A percentile compares a stretch with the other conserved stretches of the same genome.
phyloP scores from a whole-genome alignment of 1,140 invertebrate species.

The Galendromus occidentalis region DNA sequence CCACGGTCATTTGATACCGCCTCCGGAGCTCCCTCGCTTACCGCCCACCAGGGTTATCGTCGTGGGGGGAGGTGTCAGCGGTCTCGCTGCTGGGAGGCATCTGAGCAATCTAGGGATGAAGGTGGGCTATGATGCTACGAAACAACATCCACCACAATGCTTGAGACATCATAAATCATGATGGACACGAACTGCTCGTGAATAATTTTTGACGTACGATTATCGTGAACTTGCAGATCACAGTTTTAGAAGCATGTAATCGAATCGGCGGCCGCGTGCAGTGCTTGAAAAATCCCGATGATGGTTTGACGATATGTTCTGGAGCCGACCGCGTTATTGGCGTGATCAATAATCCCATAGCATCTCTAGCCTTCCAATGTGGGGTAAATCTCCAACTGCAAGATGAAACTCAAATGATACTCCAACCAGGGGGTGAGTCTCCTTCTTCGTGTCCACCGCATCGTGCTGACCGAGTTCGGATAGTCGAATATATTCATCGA shows the following conservation, averaged over 20 bases:
- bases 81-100: constrained; percentile 30
- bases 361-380: constrained; percentile 28
- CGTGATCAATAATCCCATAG: constrained; percentile 32
- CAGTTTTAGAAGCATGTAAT: constrained; percentile 13
- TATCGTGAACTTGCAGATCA: neutral
- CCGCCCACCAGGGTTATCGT: constrained; percentile 25
- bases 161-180: too few species aligned
- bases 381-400: neutral
- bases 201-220: too few species aligned
- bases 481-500: too few species aligned
- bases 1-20: constrained; percentile 26
- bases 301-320: constrained; percentile 24
- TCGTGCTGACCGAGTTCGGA: too few species aligned
- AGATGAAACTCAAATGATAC: neutral
- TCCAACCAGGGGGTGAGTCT: neutral
- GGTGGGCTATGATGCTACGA: too few species aligned
- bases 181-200: too few species aligned
- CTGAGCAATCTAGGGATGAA: constrained; percentile 28
- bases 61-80: constrained; percentile 31
- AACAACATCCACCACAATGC: too few species aligned
- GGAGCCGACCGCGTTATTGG: constrained; percentile 31
- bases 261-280: constrained; percentile 30
- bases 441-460: too few species aligned
- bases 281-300: constrained; percentile 24
- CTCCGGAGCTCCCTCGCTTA: constrained; percentile 17